Base-by-base conservation (phyloP, 2,888 invertebrate genomes). In the Andrena haemorrhoa region DNA sequence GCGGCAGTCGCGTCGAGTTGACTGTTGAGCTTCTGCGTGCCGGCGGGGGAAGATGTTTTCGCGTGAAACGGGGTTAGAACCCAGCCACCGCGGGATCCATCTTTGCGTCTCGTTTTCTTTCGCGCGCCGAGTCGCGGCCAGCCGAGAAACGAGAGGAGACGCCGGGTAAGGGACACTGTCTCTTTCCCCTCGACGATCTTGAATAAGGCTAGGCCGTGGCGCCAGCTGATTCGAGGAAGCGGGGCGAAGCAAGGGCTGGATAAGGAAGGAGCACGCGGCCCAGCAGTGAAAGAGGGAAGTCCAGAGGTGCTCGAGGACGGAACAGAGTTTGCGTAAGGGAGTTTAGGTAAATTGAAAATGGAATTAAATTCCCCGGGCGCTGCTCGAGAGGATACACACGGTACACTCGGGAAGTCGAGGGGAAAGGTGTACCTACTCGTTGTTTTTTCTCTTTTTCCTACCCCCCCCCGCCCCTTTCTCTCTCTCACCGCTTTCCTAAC, bases 321-420 rank as follows among this genome's bases (percentile, higher is more conserved):
- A 86, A 80, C 79, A 74, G 83, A 83, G 87, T 89, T 87, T 86
- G 86, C 87, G 83, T 90, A 87, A 90, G 88, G 88, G 86, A 90
- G 89, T 91, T 90, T 89, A 90, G 86, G 89, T 89, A 91, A 91
- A 91, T 91, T 91, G 90, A 91, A 91, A 90, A 90, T 91, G 89
- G 91, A 90, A 91, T 91, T 91, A 90, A 91, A 91, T 91, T 90
- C 89, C 85, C 86, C 71, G 82, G 81, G 83, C 83, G 80, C 86
- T 79, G 83, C 85, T 88, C 82, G 77, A 82, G 80, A 81, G 80
- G 86, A 88, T 88, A 86, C 84, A 88, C 84, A 83, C 83, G 80
- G 78, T 76, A 75, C 63, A 73, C 72, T 82, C 56, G 60, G 81
- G 65, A 87, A 86, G 84, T 82, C 75, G 82, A 84, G 80, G 82